These are phyloP conservation scores for Nycticebus coucang DNA, from an alignment of 2,113 vertebrate genomes.

Conservation along the genomic window DNA sequence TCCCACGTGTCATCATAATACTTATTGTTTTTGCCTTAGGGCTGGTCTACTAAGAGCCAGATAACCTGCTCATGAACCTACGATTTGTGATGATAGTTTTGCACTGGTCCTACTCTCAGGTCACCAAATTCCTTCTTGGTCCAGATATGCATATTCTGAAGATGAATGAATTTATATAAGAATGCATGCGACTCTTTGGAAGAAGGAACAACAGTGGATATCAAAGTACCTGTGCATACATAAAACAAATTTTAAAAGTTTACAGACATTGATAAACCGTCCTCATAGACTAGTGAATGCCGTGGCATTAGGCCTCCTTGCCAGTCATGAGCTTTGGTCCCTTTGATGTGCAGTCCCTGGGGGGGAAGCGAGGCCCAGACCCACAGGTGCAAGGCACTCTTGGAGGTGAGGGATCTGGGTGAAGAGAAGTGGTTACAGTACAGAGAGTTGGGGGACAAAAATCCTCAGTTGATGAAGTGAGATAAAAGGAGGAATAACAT, in stretches of 20 bases:
- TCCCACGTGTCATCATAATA: background rate
- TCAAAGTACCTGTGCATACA: background rate
- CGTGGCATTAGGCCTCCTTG: background rate
- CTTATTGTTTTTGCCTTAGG: background rate
- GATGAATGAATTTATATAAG: background rate
- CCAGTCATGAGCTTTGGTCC: background rate
- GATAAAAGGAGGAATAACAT: background rate
- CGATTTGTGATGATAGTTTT: background rate
- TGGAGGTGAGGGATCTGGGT: background rate
- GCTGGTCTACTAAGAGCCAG: background rate
- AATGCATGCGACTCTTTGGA: background rate
- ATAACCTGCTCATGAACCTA: background rate
- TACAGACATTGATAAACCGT: background rate
- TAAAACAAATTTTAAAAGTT: background rate
- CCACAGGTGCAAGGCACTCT: background rate
- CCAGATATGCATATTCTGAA: background rate
- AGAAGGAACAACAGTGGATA: background rate
- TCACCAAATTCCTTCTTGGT: background rate
- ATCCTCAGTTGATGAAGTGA: background rate
- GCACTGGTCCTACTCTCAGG: background rate
- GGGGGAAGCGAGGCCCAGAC: background rate
- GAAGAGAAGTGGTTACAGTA: background rate
- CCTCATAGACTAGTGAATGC: background rate
- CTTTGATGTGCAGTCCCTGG: background rate
- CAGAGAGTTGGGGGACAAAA: background rate